phyloP scores from a whole-genome alignment of 1,140 invertebrate genomes.

The Drosophila rhopaloa region DNA sequence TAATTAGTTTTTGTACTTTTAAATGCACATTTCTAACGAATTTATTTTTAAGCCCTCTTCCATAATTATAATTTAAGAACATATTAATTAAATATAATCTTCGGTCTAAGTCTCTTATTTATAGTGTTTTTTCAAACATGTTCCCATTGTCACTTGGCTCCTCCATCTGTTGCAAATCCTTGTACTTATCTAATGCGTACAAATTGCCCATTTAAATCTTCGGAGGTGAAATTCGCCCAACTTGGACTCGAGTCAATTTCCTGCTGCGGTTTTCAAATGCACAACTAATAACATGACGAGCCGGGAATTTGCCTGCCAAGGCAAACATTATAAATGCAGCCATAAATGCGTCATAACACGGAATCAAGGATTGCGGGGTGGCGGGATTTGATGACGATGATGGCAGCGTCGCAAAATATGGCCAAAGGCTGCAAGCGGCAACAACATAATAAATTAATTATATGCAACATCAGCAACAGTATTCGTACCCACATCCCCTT shows the following conservation, averaged over 20 bases:
- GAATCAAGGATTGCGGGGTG: slow-evolving; percentile 21
- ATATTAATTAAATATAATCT: too few species aligned
- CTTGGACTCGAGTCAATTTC: slow-evolving; percentile 50
- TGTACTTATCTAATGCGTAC: slow-evolving; percentile 34
- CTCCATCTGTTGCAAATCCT: neutral
- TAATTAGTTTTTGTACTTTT: too few species aligned
- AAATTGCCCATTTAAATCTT: slow-evolving; percentile 43
- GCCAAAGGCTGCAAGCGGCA: slow-evolving; percentile 68
- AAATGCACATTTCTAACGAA: too few species aligned
- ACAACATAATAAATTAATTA: slow-evolving; percentile 84
- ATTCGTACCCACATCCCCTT: neutral
- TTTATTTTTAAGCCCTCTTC: too few species aligned
- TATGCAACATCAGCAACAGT: slow-evolving; percentile 77
- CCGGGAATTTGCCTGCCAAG: slow-evolving; percentile 7
- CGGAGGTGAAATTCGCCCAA: slow-evolving; percentile 29
- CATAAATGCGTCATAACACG: slow-evolving; percentile 68
- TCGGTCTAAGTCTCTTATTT: too few species aligned
- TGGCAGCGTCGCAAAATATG: slow-evolving; percentile 58
- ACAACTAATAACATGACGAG: slow-evolving; percentile 59
- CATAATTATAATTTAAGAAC: too few species aligned
- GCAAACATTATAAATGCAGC: slow-evolving; percentile 71
- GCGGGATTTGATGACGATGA: slow-evolving; percentile 6
- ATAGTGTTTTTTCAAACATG: neutral
- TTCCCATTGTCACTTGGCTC: neutral
- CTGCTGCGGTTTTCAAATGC: slow-evolving; percentile 59